These are phyloP conservation scores for Borostomias antarcticus DNA, from an alignment of 2,797 vertebrate species.

Conservation along the genomic window DNA sequence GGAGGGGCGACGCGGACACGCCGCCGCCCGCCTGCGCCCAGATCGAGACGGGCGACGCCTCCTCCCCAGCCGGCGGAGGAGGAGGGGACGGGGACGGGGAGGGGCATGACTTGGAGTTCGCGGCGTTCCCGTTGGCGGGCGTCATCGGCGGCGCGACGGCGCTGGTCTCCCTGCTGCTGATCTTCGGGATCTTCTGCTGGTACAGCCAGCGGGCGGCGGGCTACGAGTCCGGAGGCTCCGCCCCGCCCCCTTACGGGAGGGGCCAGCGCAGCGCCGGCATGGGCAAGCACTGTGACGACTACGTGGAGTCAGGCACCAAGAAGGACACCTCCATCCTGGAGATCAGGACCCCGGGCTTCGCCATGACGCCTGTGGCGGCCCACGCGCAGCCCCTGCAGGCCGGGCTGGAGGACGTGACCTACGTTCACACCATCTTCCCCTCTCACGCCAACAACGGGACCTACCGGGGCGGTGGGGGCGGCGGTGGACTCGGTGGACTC, in stretches of 20 bases:
- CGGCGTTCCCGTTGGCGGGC: constrained; percentile 85
- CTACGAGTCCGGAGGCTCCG: constrained; percentile 80
- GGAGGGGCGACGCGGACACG: constrained; percentile 75
- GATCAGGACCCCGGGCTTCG: constrained; percentile 87
- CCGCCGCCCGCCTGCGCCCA: constrained; percentile 87
- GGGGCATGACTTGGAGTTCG: constrained; percentile 76
- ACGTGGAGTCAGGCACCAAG: constrained; percentile 92
- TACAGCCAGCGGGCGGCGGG: constrained; percentile 86
- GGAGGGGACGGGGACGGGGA: constrained; percentile 67
- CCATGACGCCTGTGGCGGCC: constrained; percentile 88
- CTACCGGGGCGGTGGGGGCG: constrained; percentile 56
- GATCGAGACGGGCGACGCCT: constrained; percentile 84
- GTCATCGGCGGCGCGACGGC: constrained; percentile 90
- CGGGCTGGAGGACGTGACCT: constrained; percentile 87
- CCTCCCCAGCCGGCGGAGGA: constrained; percentile 50
- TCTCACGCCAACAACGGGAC: constrained; percentile 71
- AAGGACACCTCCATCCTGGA: constrained; percentile 95
- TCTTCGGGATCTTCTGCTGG: constrained; percentile 92
- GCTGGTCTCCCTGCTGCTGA: constrained; percentile 86
- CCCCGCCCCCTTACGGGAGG: constrained; percentile 80
- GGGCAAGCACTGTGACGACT: constrained; percentile 88
- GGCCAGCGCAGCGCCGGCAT: constrained; percentile 65
- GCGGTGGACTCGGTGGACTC: constrained; percentile 7
- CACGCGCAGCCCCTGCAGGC: constrained; percentile 81
- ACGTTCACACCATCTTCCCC: constrained; percentile 93